A percentile compares a stretch with the other conserved stretches of the same genome.
Evolutionary conservation across 2,797 vertebrate genomes (phyloP).

Genomic region (Neosilurus hyrtlii): DNA sequence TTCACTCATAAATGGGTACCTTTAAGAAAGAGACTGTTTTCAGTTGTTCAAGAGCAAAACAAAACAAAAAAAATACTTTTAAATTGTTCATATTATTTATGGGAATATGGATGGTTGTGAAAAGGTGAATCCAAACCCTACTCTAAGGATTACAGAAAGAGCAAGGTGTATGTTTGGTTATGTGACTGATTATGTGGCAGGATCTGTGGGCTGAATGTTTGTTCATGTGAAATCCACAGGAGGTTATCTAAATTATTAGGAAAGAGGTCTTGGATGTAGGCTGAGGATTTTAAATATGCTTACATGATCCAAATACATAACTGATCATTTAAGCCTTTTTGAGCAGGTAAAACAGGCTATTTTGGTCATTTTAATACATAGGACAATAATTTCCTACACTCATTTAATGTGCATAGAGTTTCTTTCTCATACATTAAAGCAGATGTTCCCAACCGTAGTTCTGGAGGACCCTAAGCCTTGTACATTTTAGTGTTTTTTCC

Average conservation of each 20-base stretch:
- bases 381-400: not conserved
- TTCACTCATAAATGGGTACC: too few species aligned
- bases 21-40: not conserved
- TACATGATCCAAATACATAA: not conserved
- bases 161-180: not conserved
- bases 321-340: not conserved
- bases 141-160: not conserved
- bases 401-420: not conserved
- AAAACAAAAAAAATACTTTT: not conserved
- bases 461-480: too few species aligned
- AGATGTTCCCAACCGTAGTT: too few species aligned
- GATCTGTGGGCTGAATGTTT: not conserved
- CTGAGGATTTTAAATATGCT: not conserved
- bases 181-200: not conserved
- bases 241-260: not conserved
- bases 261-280: not conserved
- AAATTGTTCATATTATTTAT: not conserved
- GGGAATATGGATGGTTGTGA: not conserved
- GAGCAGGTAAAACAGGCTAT: not conserved
- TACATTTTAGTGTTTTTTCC: too few species aligned
- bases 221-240: not conserved
- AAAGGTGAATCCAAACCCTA: not conserved
- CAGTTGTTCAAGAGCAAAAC: not conserved
- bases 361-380: not conserved
- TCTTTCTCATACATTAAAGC: not conserved